These are phyloP conservation scores for Manis pentadactyla DNA, from an alignment of 2,797 vertebrate genomes.

Conservation along the genomic window DNA sequence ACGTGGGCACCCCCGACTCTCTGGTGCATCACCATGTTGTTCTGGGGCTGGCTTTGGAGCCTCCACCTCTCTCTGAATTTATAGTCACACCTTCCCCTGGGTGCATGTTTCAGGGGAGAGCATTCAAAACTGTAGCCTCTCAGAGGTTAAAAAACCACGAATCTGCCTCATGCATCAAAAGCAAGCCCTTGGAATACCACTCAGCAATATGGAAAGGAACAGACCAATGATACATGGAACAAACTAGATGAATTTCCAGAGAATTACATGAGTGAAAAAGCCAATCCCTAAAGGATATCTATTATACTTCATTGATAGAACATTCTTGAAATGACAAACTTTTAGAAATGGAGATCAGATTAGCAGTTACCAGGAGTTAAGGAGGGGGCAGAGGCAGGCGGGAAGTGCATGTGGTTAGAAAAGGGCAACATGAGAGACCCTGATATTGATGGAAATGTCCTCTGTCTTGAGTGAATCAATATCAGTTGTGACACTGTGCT, in stretches of 20 bases:
- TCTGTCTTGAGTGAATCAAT: background rate
- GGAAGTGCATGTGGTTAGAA: too few relatives aligned
- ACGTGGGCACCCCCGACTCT: rapidly evolving
- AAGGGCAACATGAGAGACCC: background rate
- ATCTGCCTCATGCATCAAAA: background rate
- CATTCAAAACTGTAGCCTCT: background rate
- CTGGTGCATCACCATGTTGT: rapidly evolving
- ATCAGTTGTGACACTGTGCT: background rate
- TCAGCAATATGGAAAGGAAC: background rate
- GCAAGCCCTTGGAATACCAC: background rate
- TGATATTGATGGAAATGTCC: rapidly evolving
- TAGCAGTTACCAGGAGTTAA: background rate
- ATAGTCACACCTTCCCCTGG: background rate
- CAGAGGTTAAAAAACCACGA: background rate
- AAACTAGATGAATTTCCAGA: background rate
- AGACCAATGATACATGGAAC: background rate
- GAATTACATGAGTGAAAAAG: background rate
- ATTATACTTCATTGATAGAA: background rate
- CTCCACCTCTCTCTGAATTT: background rate
- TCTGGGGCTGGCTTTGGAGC: background rate
- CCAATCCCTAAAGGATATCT: rapidly evolving
- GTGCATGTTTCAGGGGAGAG: background rate
- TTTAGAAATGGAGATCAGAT: background rate
- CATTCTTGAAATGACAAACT: background rate
- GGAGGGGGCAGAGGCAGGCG: background rate